phyloP scores from a whole-genome alignment of 2,113 vertebrate genomes.

The Lepus europaeus region DNA sequence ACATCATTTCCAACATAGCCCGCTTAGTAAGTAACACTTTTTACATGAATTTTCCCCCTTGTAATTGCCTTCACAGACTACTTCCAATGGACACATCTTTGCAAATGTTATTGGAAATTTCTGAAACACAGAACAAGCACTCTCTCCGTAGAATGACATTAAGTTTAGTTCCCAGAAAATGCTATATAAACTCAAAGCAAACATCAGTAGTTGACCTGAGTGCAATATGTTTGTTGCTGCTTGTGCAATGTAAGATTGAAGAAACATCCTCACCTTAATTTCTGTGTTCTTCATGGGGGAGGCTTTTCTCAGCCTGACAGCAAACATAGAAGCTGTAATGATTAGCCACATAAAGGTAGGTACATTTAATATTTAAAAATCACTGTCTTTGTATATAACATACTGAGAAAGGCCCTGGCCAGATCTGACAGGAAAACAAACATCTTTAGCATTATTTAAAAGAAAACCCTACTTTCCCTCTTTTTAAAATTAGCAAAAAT shows the following conservation, averaged over 20 bases:
- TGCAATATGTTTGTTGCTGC: not conserved
- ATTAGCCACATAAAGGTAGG: not conserved
- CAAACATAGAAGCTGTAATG: constrained; percentile 5
- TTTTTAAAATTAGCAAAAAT: constrained; percentile 35
- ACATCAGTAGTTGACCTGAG: not conserved
- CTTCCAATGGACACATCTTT: constrained; percentile 49
- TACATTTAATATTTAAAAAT: constrained; percentile 30
- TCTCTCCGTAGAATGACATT: not conserved
- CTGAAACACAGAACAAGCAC: constrained; percentile 37
- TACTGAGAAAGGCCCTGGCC: not conserved
- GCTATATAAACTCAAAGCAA: not conserved
- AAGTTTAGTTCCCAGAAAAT: constrained; percentile 45
- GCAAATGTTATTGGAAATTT: constrained; percentile 40
- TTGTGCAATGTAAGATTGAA: not conserved
- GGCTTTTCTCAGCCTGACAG: constrained; percentile 20
- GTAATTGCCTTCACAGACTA: not conserved
- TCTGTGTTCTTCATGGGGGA: constrained; percentile 25
- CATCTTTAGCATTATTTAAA: not conserved
- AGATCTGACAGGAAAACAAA: constrained; percentile 53
- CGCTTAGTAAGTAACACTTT: constrained; percentile 33
- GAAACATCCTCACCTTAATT: constrained; percentile 21
- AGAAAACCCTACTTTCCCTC: not conserved
- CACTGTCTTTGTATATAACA: constrained; percentile 2
- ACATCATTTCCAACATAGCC: not conserved
- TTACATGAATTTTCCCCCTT: constrained; percentile 57